Conservation (phyloP, 2,888 invertebrate genomes). For the Lasioglossum calceatum region DNA sequence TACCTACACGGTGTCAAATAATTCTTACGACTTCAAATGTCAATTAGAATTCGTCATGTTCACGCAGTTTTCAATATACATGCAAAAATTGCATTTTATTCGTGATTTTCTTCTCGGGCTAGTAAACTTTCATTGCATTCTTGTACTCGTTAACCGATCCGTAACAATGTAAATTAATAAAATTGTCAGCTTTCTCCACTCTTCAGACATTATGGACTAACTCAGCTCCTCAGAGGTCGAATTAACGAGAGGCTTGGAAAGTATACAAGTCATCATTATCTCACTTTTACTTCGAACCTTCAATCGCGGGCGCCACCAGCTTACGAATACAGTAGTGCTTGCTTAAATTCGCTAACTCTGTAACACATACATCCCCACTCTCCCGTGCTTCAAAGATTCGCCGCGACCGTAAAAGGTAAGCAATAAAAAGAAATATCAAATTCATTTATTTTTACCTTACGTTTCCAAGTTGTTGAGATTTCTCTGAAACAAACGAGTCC, state of each 20-base stretch:
- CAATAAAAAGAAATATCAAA: no score
- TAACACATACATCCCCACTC: neutral
- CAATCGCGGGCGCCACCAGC: neutral
- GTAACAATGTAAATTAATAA: neutral
- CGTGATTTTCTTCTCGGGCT: neutral
- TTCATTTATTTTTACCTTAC: no score
- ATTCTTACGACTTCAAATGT: neutral
- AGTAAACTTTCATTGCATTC: neutral
- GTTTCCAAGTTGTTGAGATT: neutral
- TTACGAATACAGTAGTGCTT: neutral
- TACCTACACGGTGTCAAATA: neutral
- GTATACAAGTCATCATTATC: neutral
- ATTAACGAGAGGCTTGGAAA: neutral
- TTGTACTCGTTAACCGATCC: neutral
- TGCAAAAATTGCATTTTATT: neutral
- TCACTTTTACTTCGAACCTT: conserved; percentile 12
- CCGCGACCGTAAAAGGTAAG: no score
- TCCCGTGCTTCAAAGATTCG: no score
- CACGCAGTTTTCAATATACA: no score
- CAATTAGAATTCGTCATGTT: neutral
- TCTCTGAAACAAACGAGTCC: neutral
- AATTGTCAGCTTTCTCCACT: conserved; percentile 2
- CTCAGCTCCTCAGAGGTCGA: neutral
- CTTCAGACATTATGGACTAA: neutral
- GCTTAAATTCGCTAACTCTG: neutral